Evolutionary conservation across 2,888 invertebrate genomes (phyloP).

Genomic region (Allolobophora icterica): DNA sequence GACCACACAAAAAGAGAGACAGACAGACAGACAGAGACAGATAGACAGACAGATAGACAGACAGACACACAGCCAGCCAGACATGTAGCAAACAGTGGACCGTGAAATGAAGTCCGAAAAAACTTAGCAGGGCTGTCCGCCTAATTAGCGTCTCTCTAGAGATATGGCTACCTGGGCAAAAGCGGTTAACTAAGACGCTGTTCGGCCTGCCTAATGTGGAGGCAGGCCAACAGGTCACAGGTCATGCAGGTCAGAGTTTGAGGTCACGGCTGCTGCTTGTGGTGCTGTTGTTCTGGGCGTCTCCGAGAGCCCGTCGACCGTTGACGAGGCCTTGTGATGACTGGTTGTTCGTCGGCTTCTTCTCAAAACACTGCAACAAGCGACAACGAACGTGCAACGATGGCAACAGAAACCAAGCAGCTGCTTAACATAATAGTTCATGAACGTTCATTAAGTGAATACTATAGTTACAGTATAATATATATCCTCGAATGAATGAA

Average conservation of each 20-base stretch:
- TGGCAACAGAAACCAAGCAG: neutral
- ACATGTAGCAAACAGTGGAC: neutral
- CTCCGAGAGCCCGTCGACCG: conserved; percentile 28
- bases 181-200: conserved; percentile 22
- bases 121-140: conserved; percentile 4
- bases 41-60: neutral
- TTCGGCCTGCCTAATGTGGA: neutral
- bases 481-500: no score
- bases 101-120: neutral
- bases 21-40: no score
- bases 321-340: conserved; percentile 25
- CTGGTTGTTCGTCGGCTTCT: conserved; percentile 18
- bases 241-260: conserved; percentile 33
- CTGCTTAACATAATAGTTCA: no score
- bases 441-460: no score
- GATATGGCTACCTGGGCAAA: conserved; percentile 27
- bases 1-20: no score
- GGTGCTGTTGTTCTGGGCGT: neutral
- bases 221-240: neutral
- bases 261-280: conserved; percentile 30
- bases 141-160: neutral
- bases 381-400: neutral
- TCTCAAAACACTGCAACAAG: conserved; percentile 26
- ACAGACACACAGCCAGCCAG: neutral
- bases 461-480: no score